A percentile compares a stretch with the other conserved stretches of the same genome.
phyloP scores from a whole-genome alignment of 2,113 vertebrate genomes.

The Bombycilla garrulus region DNA sequence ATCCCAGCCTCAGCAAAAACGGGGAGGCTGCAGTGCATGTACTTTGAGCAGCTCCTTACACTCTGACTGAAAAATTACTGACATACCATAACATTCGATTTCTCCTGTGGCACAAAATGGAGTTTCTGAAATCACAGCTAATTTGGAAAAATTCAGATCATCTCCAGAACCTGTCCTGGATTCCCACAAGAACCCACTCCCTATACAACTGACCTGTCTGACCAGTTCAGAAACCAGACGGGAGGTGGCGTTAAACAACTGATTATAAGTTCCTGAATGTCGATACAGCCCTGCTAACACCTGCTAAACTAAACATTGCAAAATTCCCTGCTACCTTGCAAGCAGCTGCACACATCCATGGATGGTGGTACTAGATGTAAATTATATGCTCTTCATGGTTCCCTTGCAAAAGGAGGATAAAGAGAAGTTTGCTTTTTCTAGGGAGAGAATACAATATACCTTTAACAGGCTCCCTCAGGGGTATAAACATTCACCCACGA shows the following conservation, averaged over 20 bases:
- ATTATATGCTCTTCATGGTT: not conserved
- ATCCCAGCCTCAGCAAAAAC: not conserved
- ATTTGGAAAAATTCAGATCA: not conserved
- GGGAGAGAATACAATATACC: not conserved
- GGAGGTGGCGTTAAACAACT: not conserved
- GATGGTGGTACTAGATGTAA: not conserved
- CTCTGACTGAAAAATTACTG: not conserved
- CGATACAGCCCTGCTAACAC: not conserved
- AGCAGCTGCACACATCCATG: not conserved
- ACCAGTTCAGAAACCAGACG: not conserved
- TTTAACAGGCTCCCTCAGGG: not conserved
- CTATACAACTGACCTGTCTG: not conserved
- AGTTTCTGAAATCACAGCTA: not conserved
- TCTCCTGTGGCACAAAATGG: not conserved
- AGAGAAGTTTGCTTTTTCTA: not conserved
- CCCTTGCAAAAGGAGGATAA: not conserved
- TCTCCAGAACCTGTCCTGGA: no score
- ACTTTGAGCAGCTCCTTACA: not conserved
- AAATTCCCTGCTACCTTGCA: not conserved
- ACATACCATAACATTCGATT: not conserved
- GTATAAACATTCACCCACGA: not conserved
- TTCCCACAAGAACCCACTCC: no score
- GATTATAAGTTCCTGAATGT: not conserved
- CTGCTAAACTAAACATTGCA: not conserved
- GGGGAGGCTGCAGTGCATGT: not conserved